These are phyloP conservation scores for Nyctalus aviator DNA, from an alignment of 2,797 vertebrate species.

Conservation along the genomic window DNA sequence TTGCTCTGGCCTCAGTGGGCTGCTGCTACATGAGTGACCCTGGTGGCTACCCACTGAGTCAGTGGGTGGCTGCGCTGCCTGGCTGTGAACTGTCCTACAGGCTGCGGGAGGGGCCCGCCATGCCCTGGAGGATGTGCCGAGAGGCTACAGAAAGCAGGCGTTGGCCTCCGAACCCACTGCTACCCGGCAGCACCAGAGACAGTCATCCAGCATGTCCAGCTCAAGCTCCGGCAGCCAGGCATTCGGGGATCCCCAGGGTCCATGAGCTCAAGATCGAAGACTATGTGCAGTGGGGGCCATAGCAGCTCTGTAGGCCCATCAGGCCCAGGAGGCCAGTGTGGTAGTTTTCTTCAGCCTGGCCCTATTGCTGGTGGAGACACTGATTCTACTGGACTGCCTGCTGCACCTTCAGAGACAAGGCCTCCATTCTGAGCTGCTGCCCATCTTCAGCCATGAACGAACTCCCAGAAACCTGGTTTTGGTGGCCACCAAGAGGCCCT, in stretches of 20 bases:
- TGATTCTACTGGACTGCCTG: slow-evolving; percentile 95
- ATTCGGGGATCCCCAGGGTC: slow-evolving; percentile 93
- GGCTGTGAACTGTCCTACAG: slow-evolving; percentile 94
- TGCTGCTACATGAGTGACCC: slow-evolving; percentile 96
- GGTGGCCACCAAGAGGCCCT: slow-evolving; percentile 89
- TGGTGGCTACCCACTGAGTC: slow-evolving; percentile 93
- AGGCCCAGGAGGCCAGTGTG: slow-evolving; percentile 91
- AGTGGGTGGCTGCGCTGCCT: slow-evolving; percentile 88
- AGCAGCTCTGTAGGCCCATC: slow-evolving; percentile 87
- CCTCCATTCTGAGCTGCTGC: slow-evolving; percentile 91
- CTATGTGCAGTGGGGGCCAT: slow-evolving; percentile 92
- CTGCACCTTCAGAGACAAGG: slow-evolving; percentile 95
- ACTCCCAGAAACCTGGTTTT: slow-evolving; percentile 96
- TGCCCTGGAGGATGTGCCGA: slow-evolving; percentile 90
- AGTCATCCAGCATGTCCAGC: slow-evolving; percentile 88
- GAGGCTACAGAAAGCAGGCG: slow-evolving; percentile 87
- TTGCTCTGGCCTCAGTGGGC: slow-evolving; percentile 92
- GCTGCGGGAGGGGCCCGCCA: slow-evolving; percentile 94
- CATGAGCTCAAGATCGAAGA: slow-evolving; percentile 91
- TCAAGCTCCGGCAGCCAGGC: slow-evolving; percentile 88
- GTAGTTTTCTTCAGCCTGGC: slow-evolving; percentile 94
- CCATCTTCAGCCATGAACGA: slow-evolving; percentile 93
- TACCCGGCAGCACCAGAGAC: slow-evolving; percentile 93
- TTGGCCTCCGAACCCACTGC: slow-evolving; percentile 90
- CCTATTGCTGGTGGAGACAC: slow-evolving; percentile 94